Evolutionary conservation across 2,797 vertebrate genomes (phyloP), one percentile per base, ranked within the genome.

Genomic region (Periophthalmus magnuspinnatus): DNA sequence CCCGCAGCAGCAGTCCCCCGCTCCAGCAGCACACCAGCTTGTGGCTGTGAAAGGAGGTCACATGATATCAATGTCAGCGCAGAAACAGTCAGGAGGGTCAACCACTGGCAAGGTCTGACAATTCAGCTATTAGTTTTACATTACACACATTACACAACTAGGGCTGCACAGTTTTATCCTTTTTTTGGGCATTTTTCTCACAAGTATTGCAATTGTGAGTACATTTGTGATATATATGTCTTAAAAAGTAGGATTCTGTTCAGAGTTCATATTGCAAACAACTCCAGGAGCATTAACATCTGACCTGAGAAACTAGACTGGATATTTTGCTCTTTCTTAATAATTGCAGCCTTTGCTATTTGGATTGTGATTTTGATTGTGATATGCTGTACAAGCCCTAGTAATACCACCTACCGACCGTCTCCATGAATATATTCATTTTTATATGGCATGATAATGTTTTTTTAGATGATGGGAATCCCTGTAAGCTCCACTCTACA

Each of bases 11-110:
- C 93, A 94, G 71, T 79, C 95, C 5, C 77, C 83, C 1, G 48
- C 85, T 72, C 56, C 92, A 70, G 78, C 91, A 75, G 81, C 95
- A 45, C 97, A 95, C 81, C 97, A 99, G 89, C 97, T 96, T 80
- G 95, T 99, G 80, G 94, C 98, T 60, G 94, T 99, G 76, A 99
- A 99, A 78, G 96, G 97, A 54, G 95, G 96, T 91, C 97, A 98
- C 82, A 92, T 99, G 95, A 96, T 99, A 76, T 94, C 97, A 68
- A 91, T 99, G 90, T 96, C 97, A 0, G 95, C 96, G 0, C 98
- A 98, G 90, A 99, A 99, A 82, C 94, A 95, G 17, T 79, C 91
- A 1, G 84, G 90, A 75, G 92, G 91, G 75, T 21, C 93, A 14
- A 56, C 89, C 28, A 86, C 93, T 0, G 82, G 92, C 85, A 99